Conservation (phyloP, 2,113 vertebrate genomes). For the Rhadina sibilatrix region DNA sequence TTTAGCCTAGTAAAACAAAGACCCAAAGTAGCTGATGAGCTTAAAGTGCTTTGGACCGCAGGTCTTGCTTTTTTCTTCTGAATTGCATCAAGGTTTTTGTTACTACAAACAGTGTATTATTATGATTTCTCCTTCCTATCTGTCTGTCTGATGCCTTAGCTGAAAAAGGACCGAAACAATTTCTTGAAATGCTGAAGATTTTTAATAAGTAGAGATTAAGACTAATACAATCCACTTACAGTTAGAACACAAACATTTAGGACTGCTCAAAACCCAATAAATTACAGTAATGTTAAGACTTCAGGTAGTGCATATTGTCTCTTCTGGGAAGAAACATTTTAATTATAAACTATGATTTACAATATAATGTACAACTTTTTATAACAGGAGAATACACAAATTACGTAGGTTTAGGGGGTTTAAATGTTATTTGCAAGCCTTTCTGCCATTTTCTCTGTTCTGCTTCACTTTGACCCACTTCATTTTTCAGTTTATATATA, state of each 20-base stretch:
- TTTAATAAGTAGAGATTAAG: background rate
- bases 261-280: background rate
- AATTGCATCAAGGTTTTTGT: background rate
- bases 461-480: background rate
- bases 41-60: background rate
- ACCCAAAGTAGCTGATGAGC: background rate
- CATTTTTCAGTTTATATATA: background rate
- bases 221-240: background rate
- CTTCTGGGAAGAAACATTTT: background rate
- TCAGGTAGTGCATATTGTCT: background rate
- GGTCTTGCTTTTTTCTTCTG: background rate
- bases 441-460: background rate
- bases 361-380: background rate
- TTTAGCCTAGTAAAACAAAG: background rate
- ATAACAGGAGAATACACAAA: background rate
- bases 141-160: background rate
- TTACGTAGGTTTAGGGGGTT: rapidly evolving
- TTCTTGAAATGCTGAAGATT: background rate
- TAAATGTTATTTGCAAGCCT: background rate
- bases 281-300: background rate
- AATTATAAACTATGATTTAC: background rate
- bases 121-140: background rate
- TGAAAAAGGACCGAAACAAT: background rate
- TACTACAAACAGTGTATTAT: background rate
- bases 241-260: background rate